A percentile compares a stretch with the other conserved stretches of the same genome.
Conservation (phyloP, 2,888 invertebrate genomes). For the Reticulitermes lucifugus region DNA sequence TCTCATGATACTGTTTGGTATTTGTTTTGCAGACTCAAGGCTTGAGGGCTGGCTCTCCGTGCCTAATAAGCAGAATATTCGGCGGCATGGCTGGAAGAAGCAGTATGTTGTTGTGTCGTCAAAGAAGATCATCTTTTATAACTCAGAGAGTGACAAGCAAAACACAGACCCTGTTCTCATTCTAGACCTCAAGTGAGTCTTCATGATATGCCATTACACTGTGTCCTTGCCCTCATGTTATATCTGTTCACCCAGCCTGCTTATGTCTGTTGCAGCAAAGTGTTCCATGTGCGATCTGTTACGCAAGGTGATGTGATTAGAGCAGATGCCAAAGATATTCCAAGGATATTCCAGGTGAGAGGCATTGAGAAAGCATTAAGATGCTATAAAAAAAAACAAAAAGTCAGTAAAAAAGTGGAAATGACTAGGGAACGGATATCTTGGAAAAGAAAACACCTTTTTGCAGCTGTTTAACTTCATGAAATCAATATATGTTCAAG, state of each 20-base stretch:
- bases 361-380: too few relatives aligned
- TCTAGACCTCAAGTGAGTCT: constrained; percentile 89
- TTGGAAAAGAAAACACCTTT: too few relatives aligned
- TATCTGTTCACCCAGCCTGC: background rate
- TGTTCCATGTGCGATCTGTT: constrained; percentile 98
- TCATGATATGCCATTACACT: background rate
- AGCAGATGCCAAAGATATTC: constrained; percentile 98
- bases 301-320: constrained; percentile 99
- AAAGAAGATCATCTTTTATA: constrained; percentile 97
- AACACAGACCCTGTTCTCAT: constrained; percentile 95
- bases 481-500: too few relatives aligned
- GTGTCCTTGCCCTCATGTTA: background rate
- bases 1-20: too few relatives aligned
- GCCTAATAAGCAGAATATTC: constrained; percentile 95
- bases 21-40: constrained; percentile 59
- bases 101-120: constrained; percentile 98
- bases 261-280: constrained; percentile 77
- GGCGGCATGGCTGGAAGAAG: constrained; percentile 96
- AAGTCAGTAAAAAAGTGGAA: too few relatives aligned
- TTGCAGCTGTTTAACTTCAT: too few relatives aligned
- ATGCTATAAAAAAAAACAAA: too few relatives aligned
- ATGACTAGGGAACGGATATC: too few relatives aligned
- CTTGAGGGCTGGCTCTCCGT: constrained; percentile 97
- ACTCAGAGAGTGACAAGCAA: constrained; percentile 92
- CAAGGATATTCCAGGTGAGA: constrained; percentile 92